Evolutionary conservation across 2,888 invertebrate species (phyloP), one percentile per base, ranked within the genome.

Genomic region (Cylloceria caligata): DNA sequence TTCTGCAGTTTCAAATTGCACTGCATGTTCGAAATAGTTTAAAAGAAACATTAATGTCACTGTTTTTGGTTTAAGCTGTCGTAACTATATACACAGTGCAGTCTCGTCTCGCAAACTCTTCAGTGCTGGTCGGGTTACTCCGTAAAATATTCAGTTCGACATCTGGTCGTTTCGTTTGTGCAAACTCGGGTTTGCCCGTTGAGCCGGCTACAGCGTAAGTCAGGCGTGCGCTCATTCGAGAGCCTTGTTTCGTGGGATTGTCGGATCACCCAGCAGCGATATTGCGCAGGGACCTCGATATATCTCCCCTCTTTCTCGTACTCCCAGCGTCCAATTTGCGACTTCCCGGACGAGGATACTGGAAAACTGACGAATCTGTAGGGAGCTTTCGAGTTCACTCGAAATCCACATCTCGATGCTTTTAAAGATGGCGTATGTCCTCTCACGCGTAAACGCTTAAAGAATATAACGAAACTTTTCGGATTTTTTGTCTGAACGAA

Each of bases 181-280:
- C 90, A 89, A 91, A 90, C 89, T 86, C 86, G 88, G 88, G 89
- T 90, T 73, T 60, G 64, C 73, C 90, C 89, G 91, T 91, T 92
- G 90, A 92, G 90, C 91, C 91, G 90, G 90, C 90, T 91, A 88
- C 86, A 88, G 86, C 88, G 89, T 88, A 91, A 92, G 90, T 92
- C 92, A 90, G 89, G 91, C 92, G 91, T 91, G 88, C 89, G 85
- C 86, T 88, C 88, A 90, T 90, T 92, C 89, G 88, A 92, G 92
- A 87, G 89, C 88, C 91, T 91, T 89, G 92, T 91, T 91, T 91
- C 90, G 90, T 91, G 89, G 89, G 90, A 92, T 91, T 89, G 90
- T 87, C 86, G 87, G 88, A 90, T 89, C 86, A 86, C 81, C 86
- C 84, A 74, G 84, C 47, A 80, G 21, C 85, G 86, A 86, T 88